Evolutionary conservation across 2,113 vertebrate species (phyloP), one percentile per base, ranked within the genome.

Genomic region (Nothoprocta pentlandii): DNA sequence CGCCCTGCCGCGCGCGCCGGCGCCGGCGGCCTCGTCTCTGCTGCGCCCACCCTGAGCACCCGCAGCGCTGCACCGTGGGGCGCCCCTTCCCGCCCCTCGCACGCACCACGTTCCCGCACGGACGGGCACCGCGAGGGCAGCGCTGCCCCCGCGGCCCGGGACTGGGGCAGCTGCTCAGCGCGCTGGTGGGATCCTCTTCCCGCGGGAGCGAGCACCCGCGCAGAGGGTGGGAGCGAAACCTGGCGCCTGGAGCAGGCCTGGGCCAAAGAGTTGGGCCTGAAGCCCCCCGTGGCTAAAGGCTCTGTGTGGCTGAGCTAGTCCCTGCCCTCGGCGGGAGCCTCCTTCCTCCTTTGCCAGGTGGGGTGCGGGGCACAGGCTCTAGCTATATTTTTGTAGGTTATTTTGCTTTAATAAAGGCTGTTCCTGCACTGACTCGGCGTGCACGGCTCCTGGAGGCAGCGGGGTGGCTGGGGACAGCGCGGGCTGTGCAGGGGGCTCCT

Each of bases 371-470:
- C 85, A 90, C 47, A 25, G 93, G 94, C 89, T 95, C 81, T 91
- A 95, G 93, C 94, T 97, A 91, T 96, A 96, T 96, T 97, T 97
- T 96, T 95, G 93, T 97, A 97, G 96, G 71, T 97, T 96, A 97
- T 95, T 97, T 94, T 95, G 96, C 94, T 96, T 95, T 93, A 97
- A 95, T 97, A 97, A 97, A 97, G 95, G 93, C 94, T 94, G 91
- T 94, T 96, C 94, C 94, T 97, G 96, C 95, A 96, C 94, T 91
- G 89, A 95, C 4, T 1, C 46, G 32, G 39, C 34, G 66, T 73
- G 32, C 30, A 6, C 0, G 1, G 74, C 71, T 89, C 75, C 51
- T 16, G 44, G 1, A 36, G 30, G 1, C 0, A 86, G 62, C 62
- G 23, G 69, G 15, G 16, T 1, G 1, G 20, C 34, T 28, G 26